Conservation (phyloP, 2,888 invertebrate species). For the Agrenia bidenticulata region DNA sequence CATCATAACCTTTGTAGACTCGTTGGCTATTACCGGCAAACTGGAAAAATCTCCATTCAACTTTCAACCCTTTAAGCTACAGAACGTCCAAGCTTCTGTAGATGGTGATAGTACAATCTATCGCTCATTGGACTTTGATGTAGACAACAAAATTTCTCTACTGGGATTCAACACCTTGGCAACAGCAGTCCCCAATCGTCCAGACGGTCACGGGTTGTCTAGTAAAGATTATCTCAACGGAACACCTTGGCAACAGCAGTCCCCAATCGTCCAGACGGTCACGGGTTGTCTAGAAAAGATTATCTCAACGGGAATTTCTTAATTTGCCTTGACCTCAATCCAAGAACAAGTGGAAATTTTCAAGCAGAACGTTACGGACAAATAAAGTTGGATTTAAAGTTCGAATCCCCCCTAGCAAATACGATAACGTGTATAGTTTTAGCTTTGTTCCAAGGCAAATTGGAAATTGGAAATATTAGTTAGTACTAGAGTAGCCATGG, state of each 20-base stretch:
- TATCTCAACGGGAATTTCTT: background rate
- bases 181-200: background rate
- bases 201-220: background rate
- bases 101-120: constrained; percentile 6
- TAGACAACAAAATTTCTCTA: background rate
- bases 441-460: too few relatives aligned
- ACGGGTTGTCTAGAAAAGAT: background rate
- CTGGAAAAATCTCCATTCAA: background rate
- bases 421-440: background rate
- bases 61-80: background rate
- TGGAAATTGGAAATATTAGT: too few relatives aligned
- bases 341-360: background rate
- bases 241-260: too few relatives aligned
- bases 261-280: background rate
- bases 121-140: background rate
- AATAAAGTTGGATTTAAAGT: background rate
- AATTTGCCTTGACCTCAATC: background rate
- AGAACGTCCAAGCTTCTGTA: background rate
- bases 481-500: too few relatives aligned
- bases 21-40: background rate
- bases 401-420: background rate
- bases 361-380: background rate
- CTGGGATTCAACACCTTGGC: background rate
- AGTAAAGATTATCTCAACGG: background rate
- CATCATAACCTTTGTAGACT: background rate